Evolutionary conservation across 2,797 vertebrate genomes (phyloP), one percentile per base, ranked within the genome.

Genomic region (Channallabes apus): DNA sequence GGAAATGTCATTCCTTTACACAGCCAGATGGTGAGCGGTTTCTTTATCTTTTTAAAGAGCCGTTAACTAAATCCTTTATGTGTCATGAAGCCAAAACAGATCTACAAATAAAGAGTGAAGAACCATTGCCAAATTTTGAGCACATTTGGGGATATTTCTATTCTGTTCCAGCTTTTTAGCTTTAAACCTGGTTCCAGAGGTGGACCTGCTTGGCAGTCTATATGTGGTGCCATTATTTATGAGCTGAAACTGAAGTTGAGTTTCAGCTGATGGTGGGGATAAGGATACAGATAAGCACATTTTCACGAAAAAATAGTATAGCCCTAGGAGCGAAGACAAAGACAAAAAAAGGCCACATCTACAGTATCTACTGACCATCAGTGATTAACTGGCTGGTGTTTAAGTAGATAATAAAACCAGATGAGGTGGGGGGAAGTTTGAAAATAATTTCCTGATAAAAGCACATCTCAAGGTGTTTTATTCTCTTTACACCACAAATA

Each of bases 231-330:
- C 22, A 41, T 79, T 79, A 79, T 62, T 79, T 62, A 79, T 79
- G 58, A 79, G 32, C 58, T 62, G 58, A 61, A 61, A 8, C 11
- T 15, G 32, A 35, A 14, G 20, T 22, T 15, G 18, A 7, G 29
- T 24, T 61, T 78, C 75, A 38, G 56, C 56, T 61, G 75, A 59
- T 78, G 75, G 32, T 78, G 20, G 11, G 76, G 76, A 78, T 61
- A 78, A 78, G 76, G 32, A 38, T 62, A n/a, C n/a, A 62, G 77
- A 79, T 62, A 61, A 61, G 75, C 56, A 56, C n/a, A 35, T 61
- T 78, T 78, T 35, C 54, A 78, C 9, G 11, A 78, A 38, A 62
- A 6, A 35, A 15, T 22, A 35, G 1, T 58, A 61, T 61, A 61
- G 29, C n/a, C 8, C 54, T 71, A 71, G 68, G 35, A 38, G 22